Evolutionary conservation across 1,140 invertebrate genomes (phyloP), one percentile per base, ranked within the genome.

Genomic region (Tribolium madens): DNA sequence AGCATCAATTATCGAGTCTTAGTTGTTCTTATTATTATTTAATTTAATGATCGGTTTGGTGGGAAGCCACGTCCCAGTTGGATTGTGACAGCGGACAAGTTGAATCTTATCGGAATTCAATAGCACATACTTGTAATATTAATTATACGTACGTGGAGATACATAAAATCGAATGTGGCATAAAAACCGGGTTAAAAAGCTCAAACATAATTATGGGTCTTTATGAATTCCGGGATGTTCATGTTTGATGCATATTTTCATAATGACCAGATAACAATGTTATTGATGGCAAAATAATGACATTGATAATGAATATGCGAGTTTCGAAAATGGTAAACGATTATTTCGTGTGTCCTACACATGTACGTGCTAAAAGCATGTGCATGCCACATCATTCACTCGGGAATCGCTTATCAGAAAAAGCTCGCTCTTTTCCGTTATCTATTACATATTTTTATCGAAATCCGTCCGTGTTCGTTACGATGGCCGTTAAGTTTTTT

Each of bases 231-330:
- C 31, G 69, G 42, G 42, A 12, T 71, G 31, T 21, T 72, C 46
- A 72, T 72, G 47, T 72, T 72, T 52, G 50, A 52, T 72, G 46
- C 18, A 72, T 72, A 72, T 72, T 72, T 72, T 50, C 70, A 72
- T 72, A 52, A 72, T 72, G 46, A 52, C 46, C 52, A 48, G 46
- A 52, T 72, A 72, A 52, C 46, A n/a, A 52, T 50, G 68, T 71
- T 52, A 64, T 64, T 64, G 57, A 26, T 64, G 57, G 21, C 21
- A 72, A 47, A 72, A 72, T 71, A 48, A 71, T 71, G 47, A 48
- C 68, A 71, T 17, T 48, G 68, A 71, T 72, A 72, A 72, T 72
- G 70, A 72, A 72, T 52, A 64, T 14, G 57, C 57, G 57, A 64
- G 21, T 12, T 18, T 64, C 13, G n/a, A 21, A 31, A 64, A 64